phyloP scores from a whole-genome alignment of 2,113 vertebrate genomes.

The Talpa occidentalis region DNA sequence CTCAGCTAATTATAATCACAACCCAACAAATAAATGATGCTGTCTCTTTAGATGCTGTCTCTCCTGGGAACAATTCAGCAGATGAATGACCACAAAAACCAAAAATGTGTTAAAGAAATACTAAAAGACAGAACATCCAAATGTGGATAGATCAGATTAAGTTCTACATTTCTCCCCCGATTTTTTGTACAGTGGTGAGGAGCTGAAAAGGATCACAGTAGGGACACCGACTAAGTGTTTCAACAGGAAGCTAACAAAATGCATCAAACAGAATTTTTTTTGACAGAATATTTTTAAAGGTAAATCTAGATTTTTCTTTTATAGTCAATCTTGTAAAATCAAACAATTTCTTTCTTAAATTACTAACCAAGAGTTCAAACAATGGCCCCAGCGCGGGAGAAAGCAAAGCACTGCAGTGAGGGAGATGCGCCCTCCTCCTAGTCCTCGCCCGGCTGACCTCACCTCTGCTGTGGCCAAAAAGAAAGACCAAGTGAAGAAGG shows the following conservation, averaged over 20 bases:
- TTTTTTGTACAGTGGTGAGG: slow-evolving; percentile 24
- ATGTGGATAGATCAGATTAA: not conserved
- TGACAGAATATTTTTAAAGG: slow-evolving; percentile 35
- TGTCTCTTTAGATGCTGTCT: not conserved
- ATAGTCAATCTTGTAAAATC: slow-evolving; percentile 1
- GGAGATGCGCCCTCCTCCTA: too few relatives aligned
- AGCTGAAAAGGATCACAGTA: not conserved
- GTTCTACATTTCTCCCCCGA: not conserved
- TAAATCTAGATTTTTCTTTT: slow-evolving; percentile 37
- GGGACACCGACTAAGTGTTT: not conserved
- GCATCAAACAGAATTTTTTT: not conserved
- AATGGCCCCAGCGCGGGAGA: too few relatives aligned
- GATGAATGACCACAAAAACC: not conserved
- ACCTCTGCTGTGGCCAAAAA: too few relatives aligned
- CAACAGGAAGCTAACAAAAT: slow-evolving; percentile 42
- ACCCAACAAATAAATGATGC: not conserved
- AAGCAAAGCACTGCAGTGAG: too few relatives aligned
- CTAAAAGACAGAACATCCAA: not conserved
- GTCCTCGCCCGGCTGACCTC: too few relatives aligned
- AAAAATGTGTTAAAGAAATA: not conserved
- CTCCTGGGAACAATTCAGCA: not conserved
- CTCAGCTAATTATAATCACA: not conserved
- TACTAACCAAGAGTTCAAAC: not conserved
- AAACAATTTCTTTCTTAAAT: not conserved
- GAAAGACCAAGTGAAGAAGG: slow-evolving; percentile 90